Evolutionary conservation across 2,888 invertebrate genomes (phyloP), one percentile per base, ranked within the genome.

Genomic region (Dyspetes luteomarginatus): DNA sequence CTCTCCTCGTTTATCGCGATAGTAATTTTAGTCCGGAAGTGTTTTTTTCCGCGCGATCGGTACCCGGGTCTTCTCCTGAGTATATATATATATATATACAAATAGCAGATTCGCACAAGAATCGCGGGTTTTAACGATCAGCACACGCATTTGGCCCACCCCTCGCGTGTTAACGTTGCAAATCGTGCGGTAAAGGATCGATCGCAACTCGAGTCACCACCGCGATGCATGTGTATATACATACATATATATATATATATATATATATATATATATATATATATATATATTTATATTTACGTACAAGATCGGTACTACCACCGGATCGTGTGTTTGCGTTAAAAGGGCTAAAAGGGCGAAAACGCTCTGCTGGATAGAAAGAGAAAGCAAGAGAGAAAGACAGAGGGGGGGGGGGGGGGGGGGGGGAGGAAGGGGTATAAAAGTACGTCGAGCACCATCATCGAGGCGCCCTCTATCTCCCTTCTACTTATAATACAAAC

Each of bases 31-130:
- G 69, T 56, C 26, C 28, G 69, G 64, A 58, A 56, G 69, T 22
- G 36, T 60, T 50, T 71, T 69, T 80, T 71, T 77, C 84, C 84
- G 82, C 58, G 83, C 82, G 75, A 79, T 82, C 78, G 73, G 76
- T 68, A 71, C 55, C 74, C 56, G 64, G 48, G 30, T 26, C 36
- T 36, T 52, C 19, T 41, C 36, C 30, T 12, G 30, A 24, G 60
- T 50, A 15, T 76, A 71, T 73, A 71, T 69, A 75, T 75, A 73
- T 58, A 45, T 17, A n/a, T n/a, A n/a, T n/a, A n/a, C n/a, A n/a
- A n/a, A n/a, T n/a, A n/a, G n/a, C n/a, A 48, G 68, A 55, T 52
- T 71, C 69, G 60, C 60, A 48, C 48, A 62, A 81, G 76, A 67
- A 55, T 58, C 45, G 56, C 45, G 36, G 64, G 55, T 75, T 78